Percentiles rank a stretch among this genome's conserved stretches.
These are phyloP conservation scores for Chrysodeixis includens DNA, from an alignment of 2,888 invertebrate genomes.

Conservation along the genomic window DNA sequence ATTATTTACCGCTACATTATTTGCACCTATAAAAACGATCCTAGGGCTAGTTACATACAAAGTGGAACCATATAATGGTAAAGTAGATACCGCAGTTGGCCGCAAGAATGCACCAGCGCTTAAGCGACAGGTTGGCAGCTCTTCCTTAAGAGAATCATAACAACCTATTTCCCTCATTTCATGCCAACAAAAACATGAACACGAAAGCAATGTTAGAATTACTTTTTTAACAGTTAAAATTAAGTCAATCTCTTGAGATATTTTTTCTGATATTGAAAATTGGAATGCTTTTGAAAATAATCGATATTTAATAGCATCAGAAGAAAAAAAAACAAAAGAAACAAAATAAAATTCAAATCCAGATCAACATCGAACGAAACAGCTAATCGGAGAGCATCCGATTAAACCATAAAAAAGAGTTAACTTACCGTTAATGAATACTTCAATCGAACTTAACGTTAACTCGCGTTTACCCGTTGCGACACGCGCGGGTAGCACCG, in stretches of 20 bases:
- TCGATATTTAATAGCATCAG: not conserved
- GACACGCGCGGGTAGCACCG: constrained; percentile 70
- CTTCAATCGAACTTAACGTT: constrained; percentile 50
- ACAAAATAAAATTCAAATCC: constrained; percentile 33
- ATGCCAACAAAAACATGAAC: not conserved
- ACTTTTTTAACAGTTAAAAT: not conserved
- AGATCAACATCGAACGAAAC: constrained; percentile 31
- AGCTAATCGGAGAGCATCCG: constrained; percentile 33
- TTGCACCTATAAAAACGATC: not conserved
- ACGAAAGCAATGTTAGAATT: not conserved
- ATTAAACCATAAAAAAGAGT: constrained; percentile 40
- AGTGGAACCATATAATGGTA: not conserved
- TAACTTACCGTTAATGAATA: constrained; percentile 74
- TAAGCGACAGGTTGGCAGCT: constrained; percentile 40
- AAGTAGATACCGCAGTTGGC: constrained; percentile 17
- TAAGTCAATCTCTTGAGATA: not conserved
- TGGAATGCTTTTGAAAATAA: not conserved
- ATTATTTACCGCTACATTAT: not conserved
- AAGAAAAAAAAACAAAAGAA: constrained; percentile 16
- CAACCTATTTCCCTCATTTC: constrained; percentile 45
- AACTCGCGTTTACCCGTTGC: constrained; percentile 53
- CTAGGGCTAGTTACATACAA: not conserved
- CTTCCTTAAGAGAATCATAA: constrained; percentile 44
- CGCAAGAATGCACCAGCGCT: constrained; percentile 38
- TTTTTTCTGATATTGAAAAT: not conserved